Evolutionary conservation across 2,888 invertebrate species (phyloP), one percentile per base, ranked within the genome.

Genomic region (Metacarcinus magister): DNA sequence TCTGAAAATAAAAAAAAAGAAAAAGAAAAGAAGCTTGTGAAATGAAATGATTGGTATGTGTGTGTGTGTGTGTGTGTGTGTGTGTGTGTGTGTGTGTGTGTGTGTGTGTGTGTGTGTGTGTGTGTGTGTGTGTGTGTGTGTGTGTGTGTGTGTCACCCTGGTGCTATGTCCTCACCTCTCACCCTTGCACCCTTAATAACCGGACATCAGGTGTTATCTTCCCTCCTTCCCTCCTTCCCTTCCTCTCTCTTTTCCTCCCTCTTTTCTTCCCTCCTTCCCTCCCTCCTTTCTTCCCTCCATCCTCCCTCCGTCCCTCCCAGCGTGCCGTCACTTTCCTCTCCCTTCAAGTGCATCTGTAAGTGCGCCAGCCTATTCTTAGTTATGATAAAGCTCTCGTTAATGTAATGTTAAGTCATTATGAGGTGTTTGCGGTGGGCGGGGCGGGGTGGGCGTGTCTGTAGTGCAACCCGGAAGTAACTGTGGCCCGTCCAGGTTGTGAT

Each of bases 101-200:
- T 75, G 75, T 75, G 75, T 75, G 75, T 75, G 75, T 75, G 75
- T 75, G 75, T 75, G 75, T 75, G 75, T 75, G 75, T 75, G 75
- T 75, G 75, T 75, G 75, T 75, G 75, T 75, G 75, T 75, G 60
- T 60, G 60, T 60, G 60, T 60, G 60, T 60, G 60, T 60, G 75
- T 75, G 75, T 75, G 75, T 75, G 75, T 75, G 28, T 19, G 23
- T 28, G 75, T 23, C 75, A 75, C 48, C 48, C 48, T 48, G 48
- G 48, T 48, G 48, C 48, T 48, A 48, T 48, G 7, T 48, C 5
- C 48, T 48, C 48, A 48, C 48, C 7, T 48, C 10, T 48, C 10
- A 5, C 5, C 7, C 48, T 48, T 48, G 5, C 48, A 48, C 48
- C n/a, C 48, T 48, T 48, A 48, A 48, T 48, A 48, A 48, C 48